phyloP scores from a whole-genome alignment of 2,888 invertebrate species.

The Agrochola macilenta region DNA sequence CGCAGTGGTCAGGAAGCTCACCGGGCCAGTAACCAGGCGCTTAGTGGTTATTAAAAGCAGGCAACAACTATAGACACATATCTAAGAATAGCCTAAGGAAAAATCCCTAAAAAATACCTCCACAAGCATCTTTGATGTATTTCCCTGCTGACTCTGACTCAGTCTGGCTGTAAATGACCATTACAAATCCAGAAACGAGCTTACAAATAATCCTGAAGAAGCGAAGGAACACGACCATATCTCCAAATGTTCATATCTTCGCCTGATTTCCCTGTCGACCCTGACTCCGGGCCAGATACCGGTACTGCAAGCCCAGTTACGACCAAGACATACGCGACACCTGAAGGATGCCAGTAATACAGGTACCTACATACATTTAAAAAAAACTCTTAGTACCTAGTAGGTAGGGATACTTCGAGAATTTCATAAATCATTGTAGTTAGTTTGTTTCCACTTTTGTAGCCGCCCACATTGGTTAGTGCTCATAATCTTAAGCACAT shows the following conservation, averaged over 20 bases:
- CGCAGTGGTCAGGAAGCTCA: not conserved
- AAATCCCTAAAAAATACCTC: not conserved
- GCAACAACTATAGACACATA: not conserved
- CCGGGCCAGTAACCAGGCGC: not conserved
- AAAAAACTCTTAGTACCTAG: no score
- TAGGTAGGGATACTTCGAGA: not conserved
- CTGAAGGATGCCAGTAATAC: no score
- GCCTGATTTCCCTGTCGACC: no score
- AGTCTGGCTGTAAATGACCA: not conserved
- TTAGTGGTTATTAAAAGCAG: not conserved
- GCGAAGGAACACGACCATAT: not conserved
- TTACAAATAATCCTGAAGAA: not conserved
- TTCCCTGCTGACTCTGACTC: not conserved
- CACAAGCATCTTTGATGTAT: not conserved
- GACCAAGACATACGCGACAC: no score
- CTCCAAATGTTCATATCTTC: not conserved
- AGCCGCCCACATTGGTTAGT: not conserved
- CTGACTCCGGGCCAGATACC: no score
- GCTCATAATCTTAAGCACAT: not conserved
- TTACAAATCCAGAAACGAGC: not conserved
- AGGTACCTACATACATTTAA: no score
- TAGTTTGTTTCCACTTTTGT: not conserved
- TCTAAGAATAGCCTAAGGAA: not conserved
- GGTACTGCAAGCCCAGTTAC: no score
- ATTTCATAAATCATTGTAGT: not conserved